A percentile compares a stretch with the other conserved stretches of the same genome.
phyloP scores from a whole-genome alignment of 2,888 invertebrate species.

The Tridacna crocea region DNA sequence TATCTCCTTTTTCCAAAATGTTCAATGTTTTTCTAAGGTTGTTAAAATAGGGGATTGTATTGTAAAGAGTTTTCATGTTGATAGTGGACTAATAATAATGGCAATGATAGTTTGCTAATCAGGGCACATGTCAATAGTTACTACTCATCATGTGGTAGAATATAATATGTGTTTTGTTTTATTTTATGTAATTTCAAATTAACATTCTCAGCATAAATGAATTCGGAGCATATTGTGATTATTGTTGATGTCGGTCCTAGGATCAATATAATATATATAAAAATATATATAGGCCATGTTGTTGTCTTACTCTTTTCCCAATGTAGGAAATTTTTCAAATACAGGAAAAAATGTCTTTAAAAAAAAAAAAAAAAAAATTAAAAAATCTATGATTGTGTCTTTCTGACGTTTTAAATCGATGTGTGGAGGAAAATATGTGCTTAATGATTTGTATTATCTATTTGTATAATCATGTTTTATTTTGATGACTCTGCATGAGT shows the following conservation, averaged over 20 bases:
- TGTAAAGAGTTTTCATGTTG: too few species aligned
- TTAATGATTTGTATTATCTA: constrained; percentile 28
- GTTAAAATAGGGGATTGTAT: too few species aligned
- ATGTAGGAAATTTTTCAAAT: constrained; percentile 11
- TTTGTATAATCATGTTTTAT: constrained; percentile 17
- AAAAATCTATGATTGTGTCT: constrained; percentile 4
- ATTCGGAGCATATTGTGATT: constrained; percentile 49
- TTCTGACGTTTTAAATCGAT: constrained; percentile 14
- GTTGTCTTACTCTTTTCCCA: constrained; percentile 22
- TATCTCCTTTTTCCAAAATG: too few species aligned
- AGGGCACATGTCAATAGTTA: constrained; percentile 38
- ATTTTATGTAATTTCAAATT: constrained; percentile 27
- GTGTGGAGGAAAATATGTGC: constrained; percentile 24
- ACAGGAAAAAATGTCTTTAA: not conserved
- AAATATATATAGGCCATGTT: constrained; percentile 22
- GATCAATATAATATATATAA: constrained; percentile 17
- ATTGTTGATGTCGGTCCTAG: constrained; percentile 41
- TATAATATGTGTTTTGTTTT: constrained; percentile 42
- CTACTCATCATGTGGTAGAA: constrained; percentile 41
- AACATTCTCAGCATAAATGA: constrained; percentile 55
- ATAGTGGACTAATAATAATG: not conserved
- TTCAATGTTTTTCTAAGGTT: too few species aligned
- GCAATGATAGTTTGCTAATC: constrained; percentile 23
- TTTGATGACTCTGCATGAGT: not conserved
- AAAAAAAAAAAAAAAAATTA: constrained; percentile 15